These are phyloP conservation scores for Notodonta dromedarius DNA, from an alignment of 2,888 invertebrate genomes.

Conservation along the genomic window DNA sequence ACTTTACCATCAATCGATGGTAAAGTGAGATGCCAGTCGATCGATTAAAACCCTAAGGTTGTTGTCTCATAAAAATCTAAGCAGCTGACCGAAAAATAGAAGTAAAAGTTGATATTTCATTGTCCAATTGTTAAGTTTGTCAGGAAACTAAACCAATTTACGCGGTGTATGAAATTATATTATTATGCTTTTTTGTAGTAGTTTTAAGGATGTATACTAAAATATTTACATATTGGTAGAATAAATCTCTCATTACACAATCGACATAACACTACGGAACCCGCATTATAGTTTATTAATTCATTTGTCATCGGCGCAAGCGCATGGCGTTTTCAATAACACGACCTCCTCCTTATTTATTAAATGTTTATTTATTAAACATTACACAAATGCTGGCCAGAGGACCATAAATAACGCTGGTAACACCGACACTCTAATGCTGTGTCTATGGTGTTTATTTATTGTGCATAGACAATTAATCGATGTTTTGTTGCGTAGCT, in stretches of 20 bases:
- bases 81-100: too few relatives aligned
- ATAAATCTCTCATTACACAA: slow-evolving; percentile 20
- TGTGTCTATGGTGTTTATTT: slow-evolving; percentile 42
- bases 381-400: slow-evolving; percentile 40
- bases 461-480: slow-evolving; percentile 41
- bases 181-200: too few relatives aligned
- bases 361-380: slow-evolving; percentile 46
- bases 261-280: slow-evolving; percentile 6
- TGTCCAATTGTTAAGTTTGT: too few relatives aligned
- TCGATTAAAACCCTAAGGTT: too few relatives aligned
- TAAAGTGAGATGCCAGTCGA: too few relatives aligned
- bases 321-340: slow-evolving; percentile 45
- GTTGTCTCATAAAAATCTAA: too few relatives aligned
- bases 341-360: slow-evolving; percentile 40
- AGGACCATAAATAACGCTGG: slow-evolving; percentile 42
- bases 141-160: too few relatives aligned
- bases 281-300: slow-evolving; percentile 28
- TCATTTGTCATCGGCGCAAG: slow-evolving; percentile 44
- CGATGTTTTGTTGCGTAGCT: slow-evolving; percentile 27
- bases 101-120: too few relatives aligned
- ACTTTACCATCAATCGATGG: too few relatives aligned
- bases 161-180: too few relatives aligned
- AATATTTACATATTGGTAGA: background rate
- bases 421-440: slow-evolving; percentile 39
- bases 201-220: too few relatives aligned